phyloP scores from a whole-genome alignment of 1,140 invertebrate genomes.

The Sipha flava region DNA sequence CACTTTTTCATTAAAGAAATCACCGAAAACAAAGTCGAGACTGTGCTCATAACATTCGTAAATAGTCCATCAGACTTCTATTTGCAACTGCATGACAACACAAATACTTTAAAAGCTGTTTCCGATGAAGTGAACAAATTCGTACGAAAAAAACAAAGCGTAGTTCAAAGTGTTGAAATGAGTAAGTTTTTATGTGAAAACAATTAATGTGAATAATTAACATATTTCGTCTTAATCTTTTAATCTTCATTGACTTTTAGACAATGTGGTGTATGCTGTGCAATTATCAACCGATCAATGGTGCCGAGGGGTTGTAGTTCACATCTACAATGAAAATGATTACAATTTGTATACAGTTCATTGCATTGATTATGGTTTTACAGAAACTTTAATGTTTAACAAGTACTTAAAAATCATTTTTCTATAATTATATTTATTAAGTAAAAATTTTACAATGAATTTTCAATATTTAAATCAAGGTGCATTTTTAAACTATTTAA shows the following conservation, averaged over 20 bases:
- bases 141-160: neutral
- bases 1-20: neutral
- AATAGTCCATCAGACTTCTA: conserved; percentile 16
- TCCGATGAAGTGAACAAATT: neutral
- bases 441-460: too few relatives aligned
- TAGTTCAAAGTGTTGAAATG: neutral
- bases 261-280: neutral
- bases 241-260: too few relatives aligned
- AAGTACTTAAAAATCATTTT: neutral
- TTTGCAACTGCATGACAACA: neutral
- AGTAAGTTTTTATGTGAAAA: too few relatives aligned
- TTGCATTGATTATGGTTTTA: neutral
- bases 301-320: neutral
- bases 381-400: neutral
- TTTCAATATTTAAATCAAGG: too few relatives aligned
- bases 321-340: neutral
- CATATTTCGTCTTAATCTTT: too few relatives aligned
- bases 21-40: neutral
- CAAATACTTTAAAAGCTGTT: neutral
- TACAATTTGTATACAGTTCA: neutral
- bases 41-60: neutral
- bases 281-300: neutral
- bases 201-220: too few relatives aligned
- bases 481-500: too few relatives aligned
- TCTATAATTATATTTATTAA: neutral